These are phyloP conservation scores for Tympanoctomys barrerae DNA, from an alignment of 2,797 vertebrate genomes.

Conservation along the genomic window DNA sequence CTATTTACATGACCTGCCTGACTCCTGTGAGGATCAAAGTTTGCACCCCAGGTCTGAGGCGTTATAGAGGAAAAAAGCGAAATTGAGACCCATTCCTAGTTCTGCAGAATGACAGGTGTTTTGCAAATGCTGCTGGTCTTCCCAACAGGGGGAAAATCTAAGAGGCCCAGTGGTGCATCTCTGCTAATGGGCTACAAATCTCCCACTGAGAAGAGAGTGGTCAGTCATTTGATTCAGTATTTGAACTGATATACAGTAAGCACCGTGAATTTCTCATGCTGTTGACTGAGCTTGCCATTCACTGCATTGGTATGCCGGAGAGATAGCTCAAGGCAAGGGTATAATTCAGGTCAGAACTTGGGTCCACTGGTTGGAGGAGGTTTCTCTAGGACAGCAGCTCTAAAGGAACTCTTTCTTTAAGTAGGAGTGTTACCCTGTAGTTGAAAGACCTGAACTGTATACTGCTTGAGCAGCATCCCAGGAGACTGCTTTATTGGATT, in stretches of 20 bases:
- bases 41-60: not conserved
- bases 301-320: not conserved
- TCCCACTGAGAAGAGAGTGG: not conserved
- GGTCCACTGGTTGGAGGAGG: not conserved
- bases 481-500: not conserved
- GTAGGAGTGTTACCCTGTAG: not conserved
- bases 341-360: conserved; percentile 46
- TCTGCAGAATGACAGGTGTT: conserved; percentile 22
- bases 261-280: conserved; percentile 9
- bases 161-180: not conserved
- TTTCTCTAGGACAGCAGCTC: not conserved
- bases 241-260: conserved; percentile 50
- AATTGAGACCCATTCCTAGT: not conserved
- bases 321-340: not conserved
- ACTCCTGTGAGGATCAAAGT: not conserved
- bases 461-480: not conserved
- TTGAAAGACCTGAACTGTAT: not conserved
- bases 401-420: not conserved
- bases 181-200: not conserved
- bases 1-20: not conserved
- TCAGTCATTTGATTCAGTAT: not conserved
- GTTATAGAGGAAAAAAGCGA: not conserved
- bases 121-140: not conserved
- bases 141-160: not conserved
- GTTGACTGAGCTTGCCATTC: conserved; percentile 51